phyloP scores from a whole-genome alignment of 1,140 invertebrate species.

The Eriosoma lanigerum region DNA sequence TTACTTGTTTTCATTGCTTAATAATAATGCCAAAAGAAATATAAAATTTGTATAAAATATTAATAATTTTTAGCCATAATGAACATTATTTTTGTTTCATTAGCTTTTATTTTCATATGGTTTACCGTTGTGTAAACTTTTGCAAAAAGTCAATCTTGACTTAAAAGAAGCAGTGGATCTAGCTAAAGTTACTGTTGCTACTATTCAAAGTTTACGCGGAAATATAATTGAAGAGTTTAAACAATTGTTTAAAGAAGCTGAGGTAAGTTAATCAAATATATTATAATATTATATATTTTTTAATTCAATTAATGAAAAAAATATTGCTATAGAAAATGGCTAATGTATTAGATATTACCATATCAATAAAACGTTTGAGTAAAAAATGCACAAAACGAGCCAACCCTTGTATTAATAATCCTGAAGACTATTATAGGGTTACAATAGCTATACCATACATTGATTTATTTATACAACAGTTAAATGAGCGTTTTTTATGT shows the following conservation, averaged over 20 bases:
- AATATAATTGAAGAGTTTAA: slow-evolving; percentile 1
- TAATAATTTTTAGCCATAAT: too few species aligned
- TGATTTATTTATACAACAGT: background rate
- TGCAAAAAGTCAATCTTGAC: background rate
- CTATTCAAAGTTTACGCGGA: background rate
- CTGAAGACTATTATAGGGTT: background rate
- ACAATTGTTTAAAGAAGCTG: background rate
- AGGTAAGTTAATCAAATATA: background rate
- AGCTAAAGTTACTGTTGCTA: background rate
- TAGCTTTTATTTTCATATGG: slow-evolving; percentile 7
- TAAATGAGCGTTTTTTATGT: background rate
- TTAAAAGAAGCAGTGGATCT: slow-evolving; percentile 6
- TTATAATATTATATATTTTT: too few species aligned
- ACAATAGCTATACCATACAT: slow-evolving; percentile 1
- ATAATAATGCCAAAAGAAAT: background rate
- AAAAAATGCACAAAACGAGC: background rate
- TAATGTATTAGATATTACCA: background rate
- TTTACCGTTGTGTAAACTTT: slow-evolving; percentile 14
- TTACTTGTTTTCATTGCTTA: background rate
- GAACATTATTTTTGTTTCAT: background rate
- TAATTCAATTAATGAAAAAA: too few species aligned
- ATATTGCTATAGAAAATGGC: background rate
- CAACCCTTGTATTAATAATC: background rate
- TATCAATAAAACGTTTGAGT: background rate
- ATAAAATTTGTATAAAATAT: too few species aligned